Conservation (phyloP, 2,888 invertebrate genomes). For the Nudaria mundana region DNA sequence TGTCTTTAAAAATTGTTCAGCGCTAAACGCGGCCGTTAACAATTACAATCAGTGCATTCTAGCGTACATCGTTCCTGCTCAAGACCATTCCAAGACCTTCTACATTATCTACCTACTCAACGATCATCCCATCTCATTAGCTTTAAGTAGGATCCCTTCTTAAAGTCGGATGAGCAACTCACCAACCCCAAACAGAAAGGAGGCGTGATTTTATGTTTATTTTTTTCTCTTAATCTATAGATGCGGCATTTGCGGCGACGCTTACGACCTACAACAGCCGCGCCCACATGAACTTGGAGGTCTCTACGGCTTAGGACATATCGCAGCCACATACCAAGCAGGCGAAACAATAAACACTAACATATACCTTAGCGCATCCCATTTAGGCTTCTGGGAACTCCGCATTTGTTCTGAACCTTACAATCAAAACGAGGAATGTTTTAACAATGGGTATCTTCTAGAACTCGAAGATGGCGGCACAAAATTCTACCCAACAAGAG, state of each 20-base stretch:
- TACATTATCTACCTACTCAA: too few relatives aligned
- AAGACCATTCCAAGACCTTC: too few relatives aligned
- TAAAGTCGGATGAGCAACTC: too few relatives aligned
- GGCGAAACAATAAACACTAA: slow-evolving; percentile 84
- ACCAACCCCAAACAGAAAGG: too few relatives aligned
- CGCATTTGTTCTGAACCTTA: slow-evolving; percentile 86
- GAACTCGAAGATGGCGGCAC: slow-evolving; percentile 76
- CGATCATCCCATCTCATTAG: too few relatives aligned
- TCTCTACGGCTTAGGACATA: slow-evolving; percentile 87
- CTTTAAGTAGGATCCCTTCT: too few relatives aligned
- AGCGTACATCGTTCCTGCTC: too few relatives aligned
- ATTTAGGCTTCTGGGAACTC: slow-evolving; percentile 92
- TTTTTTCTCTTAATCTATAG: too few relatives aligned
- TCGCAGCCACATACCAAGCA: slow-evolving; percentile 85
- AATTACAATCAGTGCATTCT: too few relatives aligned
- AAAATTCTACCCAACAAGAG: slow-evolving; percentile 84
- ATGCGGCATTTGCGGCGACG: slow-evolving; percentile 92
- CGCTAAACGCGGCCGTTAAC: too few relatives aligned
- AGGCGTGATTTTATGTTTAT: too few relatives aligned
- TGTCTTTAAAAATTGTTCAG: too few relatives aligned
- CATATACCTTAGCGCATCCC: slow-evolving; percentile 90
- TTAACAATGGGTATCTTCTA: slow-evolving; percentile 83
- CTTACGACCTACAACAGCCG: slow-evolving; percentile 85
- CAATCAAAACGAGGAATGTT: slow-evolving; percentile 85
- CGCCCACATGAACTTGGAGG: slow-evolving; percentile 91